phyloP scores from a whole-genome alignment of 2,797 vertebrate species.

The Garrulus glandarius region DNA sequence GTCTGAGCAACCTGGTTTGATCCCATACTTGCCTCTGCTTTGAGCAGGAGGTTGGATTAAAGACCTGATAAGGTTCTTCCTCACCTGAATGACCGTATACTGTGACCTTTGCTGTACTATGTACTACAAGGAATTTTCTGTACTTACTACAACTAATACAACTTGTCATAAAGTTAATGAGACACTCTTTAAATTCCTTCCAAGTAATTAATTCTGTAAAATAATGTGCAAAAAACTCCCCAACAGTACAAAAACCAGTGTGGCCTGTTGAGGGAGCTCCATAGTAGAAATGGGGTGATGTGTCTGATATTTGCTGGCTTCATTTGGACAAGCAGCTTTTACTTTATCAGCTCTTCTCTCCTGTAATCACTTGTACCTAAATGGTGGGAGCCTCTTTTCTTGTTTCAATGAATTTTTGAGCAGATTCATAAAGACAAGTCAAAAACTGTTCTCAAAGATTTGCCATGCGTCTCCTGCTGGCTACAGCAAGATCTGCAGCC shows the following conservation, averaged over 20 bases:
- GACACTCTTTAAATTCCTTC: not conserved
- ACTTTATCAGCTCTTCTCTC: not conserved
- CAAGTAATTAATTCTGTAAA: not conserved
- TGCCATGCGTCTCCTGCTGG: not conserved
- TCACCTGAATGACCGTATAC: not conserved
- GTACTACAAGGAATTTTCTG: not conserved
- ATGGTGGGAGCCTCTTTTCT: not conserved
- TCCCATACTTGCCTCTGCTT: not conserved
- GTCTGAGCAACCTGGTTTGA: not conserved
- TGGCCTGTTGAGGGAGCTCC: not conserved
- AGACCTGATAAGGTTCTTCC: not conserved
- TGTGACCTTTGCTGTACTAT: not conserved
- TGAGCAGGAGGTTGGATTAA: not conserved
- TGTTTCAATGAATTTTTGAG: not conserved
- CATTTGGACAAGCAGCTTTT: not conserved
- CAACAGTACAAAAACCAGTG: accelerated
- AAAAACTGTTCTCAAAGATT: not conserved
- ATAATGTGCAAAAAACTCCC: not conserved
- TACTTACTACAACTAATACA: not conserved
- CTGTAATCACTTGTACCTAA: not conserved
- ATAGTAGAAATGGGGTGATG: not conserved
- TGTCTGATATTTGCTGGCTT: not conserved
- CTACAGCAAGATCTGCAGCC: not conserved
- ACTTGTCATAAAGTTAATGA: not conserved
- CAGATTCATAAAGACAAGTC: not conserved